phyloP scores from a whole-genome alignment of 2,888 invertebrate genomes.

The Hydropsyche betteni region DNA sequence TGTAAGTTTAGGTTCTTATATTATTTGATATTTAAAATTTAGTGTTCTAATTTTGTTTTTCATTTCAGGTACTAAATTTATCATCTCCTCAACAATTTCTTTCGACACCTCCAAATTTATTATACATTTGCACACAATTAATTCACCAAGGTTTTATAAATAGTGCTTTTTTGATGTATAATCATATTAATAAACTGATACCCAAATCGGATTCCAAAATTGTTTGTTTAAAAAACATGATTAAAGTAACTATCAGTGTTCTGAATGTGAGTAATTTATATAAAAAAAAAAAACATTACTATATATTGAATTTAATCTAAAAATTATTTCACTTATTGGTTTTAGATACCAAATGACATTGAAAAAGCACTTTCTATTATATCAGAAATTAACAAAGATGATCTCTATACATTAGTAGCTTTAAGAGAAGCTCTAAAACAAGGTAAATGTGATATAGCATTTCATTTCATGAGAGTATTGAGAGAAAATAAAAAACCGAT shows the following conservation, averaged over 20 bases:
- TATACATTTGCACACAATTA: conserved; percentile 64
- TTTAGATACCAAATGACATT: conserved; percentile 7
- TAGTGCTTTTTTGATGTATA: conserved; percentile 64
- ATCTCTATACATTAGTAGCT: conserved; percentile 55
- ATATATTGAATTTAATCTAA: no score
- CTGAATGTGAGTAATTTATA: conserved; percentile 58
- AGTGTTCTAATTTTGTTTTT: no score
- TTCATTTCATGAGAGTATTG: conserved; percentile 63
- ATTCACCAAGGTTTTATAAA: conserved; percentile 63
- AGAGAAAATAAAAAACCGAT: conserved; percentile 59
- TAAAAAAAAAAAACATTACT: neutral
- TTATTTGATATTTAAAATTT: no score
- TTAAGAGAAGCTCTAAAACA: conserved; percentile 65
- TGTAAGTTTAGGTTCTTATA: conserved; percentile 53
- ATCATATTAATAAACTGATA: conserved; percentile 56
- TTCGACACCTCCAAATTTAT: conserved; percentile 55
- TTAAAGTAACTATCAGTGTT: conserved; percentile 62
- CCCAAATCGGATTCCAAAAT: neutral
- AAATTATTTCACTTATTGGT: neutral
- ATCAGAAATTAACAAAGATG: conserved; percentile 54
- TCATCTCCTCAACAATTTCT: neutral
- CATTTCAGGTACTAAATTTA: no score
- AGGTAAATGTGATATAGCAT: conserved; percentile 60
- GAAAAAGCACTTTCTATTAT: neutral
- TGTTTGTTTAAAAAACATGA: neutral